A percentile compares a stretch with the other conserved stretches of the same genome.
Conservation (phyloP, 2,888 invertebrate species). For the Gymnosoma rotundatum region DNA sequence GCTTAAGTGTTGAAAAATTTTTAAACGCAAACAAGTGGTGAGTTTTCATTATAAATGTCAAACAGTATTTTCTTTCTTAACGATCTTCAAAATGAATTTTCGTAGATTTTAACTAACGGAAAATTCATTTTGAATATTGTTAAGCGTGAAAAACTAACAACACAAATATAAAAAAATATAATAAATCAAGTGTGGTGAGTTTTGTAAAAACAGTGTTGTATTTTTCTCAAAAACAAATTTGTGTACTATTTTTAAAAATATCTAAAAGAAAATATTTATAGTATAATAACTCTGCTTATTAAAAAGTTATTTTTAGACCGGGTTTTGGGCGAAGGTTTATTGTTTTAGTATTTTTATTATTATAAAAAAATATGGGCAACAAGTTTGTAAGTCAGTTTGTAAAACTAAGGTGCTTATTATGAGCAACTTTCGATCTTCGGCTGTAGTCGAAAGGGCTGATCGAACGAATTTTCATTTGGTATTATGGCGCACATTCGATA, state of each 20-base stretch:
- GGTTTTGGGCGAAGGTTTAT: no score
- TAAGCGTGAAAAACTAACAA: constrained; percentile 71
- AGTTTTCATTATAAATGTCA: constrained; percentile 12
- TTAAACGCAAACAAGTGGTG: constrained; percentile 11
- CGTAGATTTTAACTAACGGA: constrained; percentile 71
- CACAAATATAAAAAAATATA: constrained; percentile 22
- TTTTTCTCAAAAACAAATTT: constrained; percentile 62
- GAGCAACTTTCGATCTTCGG: no score
- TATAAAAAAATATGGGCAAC: no score
- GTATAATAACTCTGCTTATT: constrained; percentile 15
- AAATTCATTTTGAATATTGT: constrained; percentile 75
- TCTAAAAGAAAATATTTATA: constrained; percentile 51
- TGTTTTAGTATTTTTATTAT: not conserved
- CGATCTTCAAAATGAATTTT: constrained; percentile 75
- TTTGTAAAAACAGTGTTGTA: constrained; percentile 64
- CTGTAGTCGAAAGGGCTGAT: no score
- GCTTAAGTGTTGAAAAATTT: constrained; percentile 2
- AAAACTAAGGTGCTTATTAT: no score
- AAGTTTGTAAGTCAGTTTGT: no score
- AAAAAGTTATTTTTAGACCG: not conserved
- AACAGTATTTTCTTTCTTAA: constrained; percentile 71
- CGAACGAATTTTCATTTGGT: no score
- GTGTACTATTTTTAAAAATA: constrained; percentile 58
- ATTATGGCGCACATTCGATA: no score
- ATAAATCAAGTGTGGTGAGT: constrained; percentile 58